These are phyloP conservation scores for Drosophila persimilis DNA, from an alignment of 1,140 invertebrate genomes.

Conservation along the genomic window DNA sequence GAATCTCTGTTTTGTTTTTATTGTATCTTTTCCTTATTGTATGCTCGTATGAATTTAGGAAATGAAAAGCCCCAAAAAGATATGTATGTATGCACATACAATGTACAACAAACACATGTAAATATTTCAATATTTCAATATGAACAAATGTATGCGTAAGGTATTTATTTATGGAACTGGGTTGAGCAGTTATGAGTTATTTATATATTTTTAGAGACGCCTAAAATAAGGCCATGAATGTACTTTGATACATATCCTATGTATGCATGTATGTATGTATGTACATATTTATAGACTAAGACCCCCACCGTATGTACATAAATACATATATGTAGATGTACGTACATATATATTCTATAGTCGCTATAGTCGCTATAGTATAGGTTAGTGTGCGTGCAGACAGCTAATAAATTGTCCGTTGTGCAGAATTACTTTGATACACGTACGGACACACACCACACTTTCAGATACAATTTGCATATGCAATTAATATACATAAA, in stretches of 20 bases:
- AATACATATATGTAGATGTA: too few relatives aligned
- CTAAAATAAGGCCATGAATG: slow-evolving; percentile 53
- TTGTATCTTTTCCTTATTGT: too few relatives aligned
- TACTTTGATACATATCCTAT: slow-evolving; percentile 49
- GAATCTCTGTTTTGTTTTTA: too few relatives aligned
- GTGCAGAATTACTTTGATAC: slow-evolving; percentile 38
- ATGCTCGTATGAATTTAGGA: too few relatives aligned
- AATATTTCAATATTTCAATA: slow-evolving; percentile 1
- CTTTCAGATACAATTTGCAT: too few relatives aligned
- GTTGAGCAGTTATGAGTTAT: slow-evolving; percentile 49
- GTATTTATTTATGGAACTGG: slow-evolving; percentile 45
- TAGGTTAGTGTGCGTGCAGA: slow-evolving; percentile 33
- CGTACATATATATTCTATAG: too few relatives aligned
- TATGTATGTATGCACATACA: not conserved
- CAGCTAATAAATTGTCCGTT: slow-evolving; percentile 51
- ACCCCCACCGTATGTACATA: too few relatives aligned
- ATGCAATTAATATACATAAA: slow-evolving; percentile 14
- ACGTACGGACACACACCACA: too few relatives aligned
- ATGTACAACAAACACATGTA: too few relatives aligned
- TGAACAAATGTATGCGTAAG: slow-evolving; percentile 14
- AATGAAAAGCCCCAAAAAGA: not conserved
- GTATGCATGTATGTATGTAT: slow-evolving; percentile 31
- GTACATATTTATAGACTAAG: too few relatives aligned
- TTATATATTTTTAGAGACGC: slow-evolving; percentile 29
- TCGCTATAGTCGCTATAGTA: too few relatives aligned